phyloP scores from a whole-genome alignment of 2,797 vertebrate genomes.

The Lindbergichthys nudifrons region DNA sequence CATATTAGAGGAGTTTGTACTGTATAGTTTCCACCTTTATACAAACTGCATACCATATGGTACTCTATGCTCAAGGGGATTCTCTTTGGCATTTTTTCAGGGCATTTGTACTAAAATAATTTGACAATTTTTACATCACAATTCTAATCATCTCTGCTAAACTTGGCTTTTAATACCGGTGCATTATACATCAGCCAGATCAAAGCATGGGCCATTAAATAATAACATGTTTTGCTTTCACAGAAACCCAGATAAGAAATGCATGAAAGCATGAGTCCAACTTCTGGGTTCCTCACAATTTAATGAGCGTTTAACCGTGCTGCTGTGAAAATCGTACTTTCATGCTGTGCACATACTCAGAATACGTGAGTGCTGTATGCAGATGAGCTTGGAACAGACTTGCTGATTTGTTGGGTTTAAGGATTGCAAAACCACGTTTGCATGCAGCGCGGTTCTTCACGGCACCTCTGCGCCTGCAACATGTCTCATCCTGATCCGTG shows the following conservation, averaged over 20 bases:
- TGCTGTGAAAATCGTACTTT: constrained; percentile 42
- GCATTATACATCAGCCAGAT: constrained; percentile 56
- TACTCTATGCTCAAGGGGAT: not conserved
- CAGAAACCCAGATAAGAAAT: constrained; percentile 23
- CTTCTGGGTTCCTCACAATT: constrained; percentile 38
- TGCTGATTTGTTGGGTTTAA: constrained; percentile 59
- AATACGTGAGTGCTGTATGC: constrained; percentile 50
- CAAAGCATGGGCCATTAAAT: constrained; percentile 58
- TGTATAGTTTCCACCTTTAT: not conserved
- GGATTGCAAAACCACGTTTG: constrained; percentile 53
- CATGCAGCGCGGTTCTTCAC: constrained; percentile 64
- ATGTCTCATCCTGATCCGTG: constrained; percentile 61
- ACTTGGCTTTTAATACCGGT: constrained; percentile 39
- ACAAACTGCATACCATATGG: not conserved
- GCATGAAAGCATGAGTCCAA: constrained; percentile 17
- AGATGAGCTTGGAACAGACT: constrained; percentile 57
- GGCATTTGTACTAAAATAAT: not conserved
- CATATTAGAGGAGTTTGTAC: not conserved
- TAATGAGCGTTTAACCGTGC: constrained; percentile 31
- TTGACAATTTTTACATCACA: constrained; percentile 16
- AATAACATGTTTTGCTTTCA: constrained; percentile 59
- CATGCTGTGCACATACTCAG: constrained; percentile 24
- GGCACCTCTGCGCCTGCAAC: constrained; percentile 52
- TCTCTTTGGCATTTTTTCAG: not conserved
- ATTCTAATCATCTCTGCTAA: constrained; percentile 34